Conservation (phyloP, 1,140 invertebrate species). For the Diplogasteroides magnus region DNA sequence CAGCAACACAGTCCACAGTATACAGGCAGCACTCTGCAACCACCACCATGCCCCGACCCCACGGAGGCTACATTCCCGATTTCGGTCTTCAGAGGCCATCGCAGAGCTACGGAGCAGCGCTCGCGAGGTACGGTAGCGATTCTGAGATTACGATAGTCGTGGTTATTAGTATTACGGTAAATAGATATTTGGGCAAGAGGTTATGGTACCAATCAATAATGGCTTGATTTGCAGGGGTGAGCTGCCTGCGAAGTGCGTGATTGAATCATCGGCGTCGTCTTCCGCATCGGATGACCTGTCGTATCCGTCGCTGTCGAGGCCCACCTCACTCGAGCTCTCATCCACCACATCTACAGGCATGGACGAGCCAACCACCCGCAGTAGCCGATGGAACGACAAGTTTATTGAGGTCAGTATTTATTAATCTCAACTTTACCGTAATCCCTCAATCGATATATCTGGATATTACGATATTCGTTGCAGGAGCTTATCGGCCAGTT, state of each 20-base stretch:
- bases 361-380: background rate
- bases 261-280: background rate
- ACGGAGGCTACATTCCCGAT: too few species aligned
- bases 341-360: background rate
- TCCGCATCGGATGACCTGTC: background rate
- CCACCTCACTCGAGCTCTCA: background rate
- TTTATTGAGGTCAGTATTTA: background rate
- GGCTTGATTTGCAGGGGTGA: background rate
- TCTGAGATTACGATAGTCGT: too few species aligned
- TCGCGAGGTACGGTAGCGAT: constrained; percentile 20
- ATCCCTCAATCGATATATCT: too few species aligned
- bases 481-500: background rate
- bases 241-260: background rate
- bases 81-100: background rate
- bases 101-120: constrained; percentile 24
- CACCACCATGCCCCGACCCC: background rate
- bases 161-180: too few species aligned
- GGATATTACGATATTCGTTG: background rate
- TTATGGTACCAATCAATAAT: background rate
- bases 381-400: background rate
- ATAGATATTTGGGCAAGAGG: background rate
- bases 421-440: too few species aligned
- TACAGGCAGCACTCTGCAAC: background rate
- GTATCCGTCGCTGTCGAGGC: background rate
- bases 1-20: constrained; percentile 32